Base-by-base conservation (phyloP, 2,888 invertebrate species). In the Listrodromus nycthemerus region DNA sequence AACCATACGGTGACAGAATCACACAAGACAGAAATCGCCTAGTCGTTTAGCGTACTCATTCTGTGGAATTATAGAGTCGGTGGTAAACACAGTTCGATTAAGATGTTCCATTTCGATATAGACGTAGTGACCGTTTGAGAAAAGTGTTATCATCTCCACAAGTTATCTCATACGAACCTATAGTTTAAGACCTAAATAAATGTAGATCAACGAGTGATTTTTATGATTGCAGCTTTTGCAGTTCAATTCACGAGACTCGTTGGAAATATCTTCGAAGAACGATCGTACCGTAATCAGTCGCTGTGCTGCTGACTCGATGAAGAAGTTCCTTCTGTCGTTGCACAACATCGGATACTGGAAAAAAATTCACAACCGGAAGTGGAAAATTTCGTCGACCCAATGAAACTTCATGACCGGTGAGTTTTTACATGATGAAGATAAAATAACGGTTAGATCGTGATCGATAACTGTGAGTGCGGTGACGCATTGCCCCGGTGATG, bases 261-360 rank as follows among this genome's bases (percentile, higher is more conserved):
- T 21, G 21, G 2, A 52, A 2, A 55, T 52, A 52, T 52, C 52
- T 7, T 0, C 8, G 3, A 55, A 0, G 13, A 3, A 55, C 10
- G 2, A 61, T 74, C 89, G 66, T 90, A 91, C 91, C 89, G 84
- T 87, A 88, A 65, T 90, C 86, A 63, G 88, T 83, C 45, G 90
- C 90, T 33, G 88, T 88, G 67, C 90, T 88, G 82, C 89, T 90
- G 70, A 89, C 87, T 75, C 89, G 90, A 74, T 90, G 87, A 75
- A 91, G 80, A 73, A 90, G 82, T 79, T 88, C 86, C 89, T 85
- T 89, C 75, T 89, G 91, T 77, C 88, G 88, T 79, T 87, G 88
- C 75, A 91, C 82, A 84, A 90, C 78, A 82, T 89, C 88, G 41
- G 87, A 86, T 75, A 91, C 91, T 91, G 89, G 58, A 90, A 90